phyloP scores from a whole-genome alignment of 2,113 vertebrate genomes.

The Perca flavescens region DNA sequence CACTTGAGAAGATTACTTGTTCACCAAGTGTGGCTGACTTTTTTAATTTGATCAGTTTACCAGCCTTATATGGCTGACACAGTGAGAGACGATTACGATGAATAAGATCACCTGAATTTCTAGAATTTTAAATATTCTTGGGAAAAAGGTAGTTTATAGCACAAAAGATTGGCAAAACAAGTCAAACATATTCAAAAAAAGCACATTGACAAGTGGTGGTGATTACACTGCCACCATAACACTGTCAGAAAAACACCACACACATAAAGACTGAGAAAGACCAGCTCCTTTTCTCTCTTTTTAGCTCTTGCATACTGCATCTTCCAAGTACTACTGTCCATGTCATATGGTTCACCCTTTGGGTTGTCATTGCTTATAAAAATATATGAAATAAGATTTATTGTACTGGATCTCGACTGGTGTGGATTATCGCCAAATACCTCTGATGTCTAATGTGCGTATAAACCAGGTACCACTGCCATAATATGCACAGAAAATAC shows the following conservation, averaged over 20 bases:
- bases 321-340: neutral
- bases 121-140: slow-evolving; percentile 3
- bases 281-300: neutral
- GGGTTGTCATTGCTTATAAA: neutral
- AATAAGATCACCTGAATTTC: neutral
- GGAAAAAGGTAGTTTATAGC: neutral
- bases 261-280: neutral
- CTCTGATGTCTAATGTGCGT: neutral
- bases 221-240: neutral
- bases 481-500: neutral
- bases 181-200: neutral
- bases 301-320: neutral
- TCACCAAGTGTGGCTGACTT: slow-evolving; percentile 13
- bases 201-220: neutral
- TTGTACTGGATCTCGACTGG: neutral
- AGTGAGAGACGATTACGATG: neutral
- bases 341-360: neutral
- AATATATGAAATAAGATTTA: neutral
- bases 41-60: slow-evolving; percentile 33
- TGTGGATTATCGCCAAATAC: neutral
- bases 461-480: neutral
- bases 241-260: neutral
- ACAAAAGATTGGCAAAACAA: neutral
- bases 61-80: slow-evolving; percentile 8
- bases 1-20: slow-evolving; percentile 51